These are phyloP conservation scores for Thymelicus lineola DNA, from an alignment of 2,888 invertebrate species.

Conservation along the genomic window DNA sequence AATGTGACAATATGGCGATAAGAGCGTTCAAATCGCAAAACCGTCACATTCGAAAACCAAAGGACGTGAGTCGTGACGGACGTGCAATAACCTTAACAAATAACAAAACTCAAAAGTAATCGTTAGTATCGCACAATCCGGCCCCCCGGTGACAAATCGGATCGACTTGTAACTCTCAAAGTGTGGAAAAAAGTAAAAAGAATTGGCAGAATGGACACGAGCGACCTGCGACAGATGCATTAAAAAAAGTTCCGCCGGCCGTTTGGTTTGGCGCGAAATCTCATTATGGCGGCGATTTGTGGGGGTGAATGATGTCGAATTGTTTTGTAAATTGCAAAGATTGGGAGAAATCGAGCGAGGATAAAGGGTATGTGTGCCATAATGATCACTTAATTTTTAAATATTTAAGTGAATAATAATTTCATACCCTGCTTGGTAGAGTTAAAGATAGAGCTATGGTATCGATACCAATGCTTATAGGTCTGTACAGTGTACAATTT, in stretches of 20 bases:
- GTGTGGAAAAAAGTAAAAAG: constrained; percentile 58
- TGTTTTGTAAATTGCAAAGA: constrained; percentile 65
- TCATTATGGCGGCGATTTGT: constrained; percentile 66
- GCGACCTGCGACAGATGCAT: constrained; percentile 73
- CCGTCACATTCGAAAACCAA: constrained; percentile 79
- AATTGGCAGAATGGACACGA: constrained; percentile 71
- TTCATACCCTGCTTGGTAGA: no score
- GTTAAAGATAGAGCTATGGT: no score
- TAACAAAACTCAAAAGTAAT: constrained; percentile 71
- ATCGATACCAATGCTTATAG: no score
- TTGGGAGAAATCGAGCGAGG: constrained; percentile 58
- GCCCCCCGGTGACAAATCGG: constrained; percentile 78
- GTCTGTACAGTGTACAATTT: no score
- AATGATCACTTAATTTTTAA: no score
- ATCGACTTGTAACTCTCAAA: constrained; percentile 69
- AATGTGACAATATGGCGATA: constrained; percentile 55
- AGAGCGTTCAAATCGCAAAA: constrained; percentile 70
- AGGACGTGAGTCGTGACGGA: constrained; percentile 57
- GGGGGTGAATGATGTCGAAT: constrained; percentile 52
- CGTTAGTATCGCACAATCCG: constrained; percentile 69
- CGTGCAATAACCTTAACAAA: constrained; percentile 62
- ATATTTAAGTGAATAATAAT: no score
- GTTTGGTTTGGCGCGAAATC: constrained; percentile 55
- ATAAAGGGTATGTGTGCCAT: constrained; percentile 48
- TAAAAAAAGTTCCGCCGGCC: constrained; percentile 58